Conservation (phyloP, 2,113 vertebrate species). For the Myodes glareolus region DNA sequence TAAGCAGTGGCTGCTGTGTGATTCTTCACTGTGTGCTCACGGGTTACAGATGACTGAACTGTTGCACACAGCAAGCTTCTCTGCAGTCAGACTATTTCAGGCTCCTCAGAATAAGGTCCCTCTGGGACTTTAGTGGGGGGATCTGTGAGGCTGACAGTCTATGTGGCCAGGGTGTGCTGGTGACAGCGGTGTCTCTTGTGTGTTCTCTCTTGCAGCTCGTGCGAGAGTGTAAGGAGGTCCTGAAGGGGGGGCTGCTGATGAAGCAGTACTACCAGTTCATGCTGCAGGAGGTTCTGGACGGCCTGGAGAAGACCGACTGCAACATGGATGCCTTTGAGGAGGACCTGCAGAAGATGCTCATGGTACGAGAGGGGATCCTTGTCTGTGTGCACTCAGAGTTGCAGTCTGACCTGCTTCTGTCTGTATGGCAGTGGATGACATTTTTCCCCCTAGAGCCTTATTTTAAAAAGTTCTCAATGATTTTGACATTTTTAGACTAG, state of each 20-base stretch:
- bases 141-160: background rate
- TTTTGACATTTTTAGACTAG: background rate
- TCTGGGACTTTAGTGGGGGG: background rate
- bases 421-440: background rate
- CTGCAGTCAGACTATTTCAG: background rate
- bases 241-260: slow-evolving; percentile 98
- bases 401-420: too few relatives aligned
- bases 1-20: background rate
- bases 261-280: slow-evolving; percentile 99
- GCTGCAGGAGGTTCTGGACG: slow-evolving; percentile 91
- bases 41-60: background rate
- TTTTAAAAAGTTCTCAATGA: background rate
- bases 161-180: background rate
- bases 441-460: too few relatives aligned
- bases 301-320: slow-evolving; percentile 89
- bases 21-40: background rate
- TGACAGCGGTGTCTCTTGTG: background rate
- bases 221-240: slow-evolving; percentile 97
- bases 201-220: slow-evolving; percentile 91
- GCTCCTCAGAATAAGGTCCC: background rate
- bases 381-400: fast-evolving
- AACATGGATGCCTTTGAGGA: slow-evolving; percentile 99
- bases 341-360: slow-evolving; percentile 98
- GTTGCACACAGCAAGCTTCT: background rate
- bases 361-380: slow-evolving; percentile 83